A percentile compares a stretch with the other conserved stretches of the same genome.
These are phyloP conservation scores for Carcina quercana DNA, from an alignment of 2,888 invertebrate genomes.

Conservation along the genomic window DNA sequence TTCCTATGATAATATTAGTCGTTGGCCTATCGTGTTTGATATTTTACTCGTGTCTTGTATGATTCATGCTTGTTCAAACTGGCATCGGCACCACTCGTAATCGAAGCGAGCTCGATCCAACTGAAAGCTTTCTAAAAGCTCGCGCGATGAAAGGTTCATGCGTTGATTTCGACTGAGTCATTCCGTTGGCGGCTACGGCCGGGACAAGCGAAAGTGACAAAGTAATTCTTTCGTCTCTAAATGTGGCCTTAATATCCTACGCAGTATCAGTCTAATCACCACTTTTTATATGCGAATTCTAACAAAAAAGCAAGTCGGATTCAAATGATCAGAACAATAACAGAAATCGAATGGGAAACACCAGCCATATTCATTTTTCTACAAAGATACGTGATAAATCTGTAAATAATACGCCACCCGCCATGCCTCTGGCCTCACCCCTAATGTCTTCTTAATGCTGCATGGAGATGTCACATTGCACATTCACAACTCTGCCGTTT, in stretches of 20 bases:
- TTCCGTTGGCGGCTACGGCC: no score
- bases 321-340: no score
- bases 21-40: no score
- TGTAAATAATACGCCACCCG: constrained; percentile 56
- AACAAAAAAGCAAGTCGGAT: no score
- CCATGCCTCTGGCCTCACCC: constrained; percentile 40
- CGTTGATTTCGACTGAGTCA: constrained; percentile 50
- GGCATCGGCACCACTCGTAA: constrained; percentile 52
- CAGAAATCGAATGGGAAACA: no score
- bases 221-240: constrained; percentile 16
- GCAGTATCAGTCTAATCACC: no score
- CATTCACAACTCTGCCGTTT: constrained; percentile 44
- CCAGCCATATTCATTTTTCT: background rate
- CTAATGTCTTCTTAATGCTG: constrained; percentile 71
- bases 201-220: constrained; percentile 37
- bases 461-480: constrained; percentile 65
- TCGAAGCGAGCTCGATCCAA: constrained; percentile 53
- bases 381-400: constrained; percentile 49
- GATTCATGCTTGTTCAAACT: no score
- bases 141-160: constrained; percentile 59
- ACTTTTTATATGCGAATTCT: no score
- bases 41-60: no score
- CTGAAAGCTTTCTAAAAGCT: constrained; percentile 71
- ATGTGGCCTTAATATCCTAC: no score
- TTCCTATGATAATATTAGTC: no score